These are phyloP conservation scores for Hemichromis elongatus DNA, from an alignment of 2,113 vertebrate genomes.

Conservation along the genomic window DNA sequence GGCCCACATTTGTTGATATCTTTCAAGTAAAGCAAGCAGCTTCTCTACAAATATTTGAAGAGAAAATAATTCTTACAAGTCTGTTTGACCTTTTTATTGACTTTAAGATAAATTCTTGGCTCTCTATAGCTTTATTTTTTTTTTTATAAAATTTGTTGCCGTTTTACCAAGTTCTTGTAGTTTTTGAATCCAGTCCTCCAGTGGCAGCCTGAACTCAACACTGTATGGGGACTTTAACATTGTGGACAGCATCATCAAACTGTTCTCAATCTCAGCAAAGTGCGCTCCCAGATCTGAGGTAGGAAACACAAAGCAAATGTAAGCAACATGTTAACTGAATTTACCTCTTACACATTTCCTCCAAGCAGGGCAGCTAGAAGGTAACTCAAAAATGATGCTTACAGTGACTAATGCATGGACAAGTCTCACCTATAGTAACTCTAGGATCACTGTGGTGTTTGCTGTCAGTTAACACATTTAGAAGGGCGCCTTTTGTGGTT, in stretches of 20 bases:
- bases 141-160: not conserved
- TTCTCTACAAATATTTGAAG: slow-evolving; percentile 43
- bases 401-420: not conserved
- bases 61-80: not conserved
- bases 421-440: slow-evolving; percentile 72
- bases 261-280: slow-evolving; percentile 68
- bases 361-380: not conserved
- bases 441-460: slow-evolving; percentile 48
- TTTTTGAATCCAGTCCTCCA: slow-evolving; percentile 68
- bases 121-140: not conserved
- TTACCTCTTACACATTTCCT: not conserved
- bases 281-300: slow-evolving; percentile 65
- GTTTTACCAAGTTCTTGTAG: slow-evolving; percentile 73
- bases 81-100: not conserved
- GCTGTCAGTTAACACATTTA: not conserved
- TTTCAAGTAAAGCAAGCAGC: slow-evolving; percentile 73
- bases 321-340: not conserved
- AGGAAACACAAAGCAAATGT: not conserved
- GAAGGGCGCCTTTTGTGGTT: not conserved
- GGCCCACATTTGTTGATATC: slow-evolving; percentile 78
- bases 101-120: not conserved
- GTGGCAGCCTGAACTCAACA: slow-evolving; percentile 54
- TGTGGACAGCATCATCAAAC: slow-evolving; percentile 70
- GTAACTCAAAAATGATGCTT: not conserved
- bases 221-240: slow-evolving; percentile 69